Evolutionary conservation across 2,113 vertebrate species (phyloP), one percentile per base, ranked within the genome.

Genomic region (Heterotilapia buettikoferi): DNA sequence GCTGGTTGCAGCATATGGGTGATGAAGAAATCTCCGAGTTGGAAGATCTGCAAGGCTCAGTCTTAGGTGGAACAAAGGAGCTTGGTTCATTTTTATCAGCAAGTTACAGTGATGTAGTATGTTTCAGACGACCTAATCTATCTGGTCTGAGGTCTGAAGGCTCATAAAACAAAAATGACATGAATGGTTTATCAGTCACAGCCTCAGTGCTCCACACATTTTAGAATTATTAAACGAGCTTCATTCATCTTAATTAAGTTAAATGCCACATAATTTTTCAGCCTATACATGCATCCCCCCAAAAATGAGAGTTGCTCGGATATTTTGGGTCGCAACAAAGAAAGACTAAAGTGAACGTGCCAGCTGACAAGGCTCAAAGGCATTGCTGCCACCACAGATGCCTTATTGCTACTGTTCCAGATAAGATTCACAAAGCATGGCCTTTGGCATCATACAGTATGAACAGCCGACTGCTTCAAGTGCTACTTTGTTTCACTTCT

Each of bases 51-150:
- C 24, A 84, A 71, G 82, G 82, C 85, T 89, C 47, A 86, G 59
- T 87, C 76, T 66, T 18, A 66, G 84, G 85, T 84, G 61, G 78
- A 86, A 90, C 85, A 92, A 90, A 81, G 43, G 52, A 57, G 82
- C 50, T 73, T 4, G 33, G 86, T 83, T 94, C 88, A 92, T 91
- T 93, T 91, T 89, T 81, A 88, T 93, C 91, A 93, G 94, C 93
- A 90, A 92, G 84, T 86, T 87, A n/a, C 88, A 82, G 87, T 94
- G 92, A 95, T 93, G 92, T 92, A 95, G 89, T 85, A 61, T 92
- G 90, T 90, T 88, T 92, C 86, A 88, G 94, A 94, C 87, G 86
- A 88, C 73, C 84, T 90, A 92, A 94, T 95, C 87, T 87, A 92
- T 95, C 91, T 92, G 78, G 56, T 79, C 83, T 66, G 85, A 90